Conservation (phyloP, 2,888 invertebrate species). For the Tetheella fluctuosa region DNA sequence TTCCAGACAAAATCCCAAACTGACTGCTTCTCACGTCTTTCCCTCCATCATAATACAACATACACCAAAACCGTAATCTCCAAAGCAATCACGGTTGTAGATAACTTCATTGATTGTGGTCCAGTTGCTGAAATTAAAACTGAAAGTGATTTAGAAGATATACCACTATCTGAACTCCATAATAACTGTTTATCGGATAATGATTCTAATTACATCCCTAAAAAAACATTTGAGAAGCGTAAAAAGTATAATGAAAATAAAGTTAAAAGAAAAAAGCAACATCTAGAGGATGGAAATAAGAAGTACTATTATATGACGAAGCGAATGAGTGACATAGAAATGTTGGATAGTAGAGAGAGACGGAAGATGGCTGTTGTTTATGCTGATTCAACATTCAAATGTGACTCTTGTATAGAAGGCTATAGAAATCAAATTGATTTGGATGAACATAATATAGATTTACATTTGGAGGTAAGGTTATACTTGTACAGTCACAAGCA, state of each 20-base stretch:
- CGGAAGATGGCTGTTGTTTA: slow-evolving; percentile 32
- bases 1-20: slow-evolving; percentile 41
- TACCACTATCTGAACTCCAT: slow-evolving; percentile 51
- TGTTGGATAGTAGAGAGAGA: slow-evolving; percentile 33
- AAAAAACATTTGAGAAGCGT: slow-evolving; percentile 20
- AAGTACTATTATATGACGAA: slow-evolving; percentile 35
- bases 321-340: slow-evolving; percentile 38
- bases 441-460: slow-evolving; percentile 40
- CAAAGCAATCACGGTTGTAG: slow-evolving; percentile 13
- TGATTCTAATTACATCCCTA: slow-evolving; percentile 10
- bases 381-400: slow-evolving; percentile 43
- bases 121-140: slow-evolving; percentile 32
- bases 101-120: slow-evolving; percentile 60
- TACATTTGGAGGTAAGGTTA: slow-evolving; percentile 53
- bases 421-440: slow-evolving; percentile 43
- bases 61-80: slow-evolving; percentile 16
- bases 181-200: slow-evolving; percentile 23
- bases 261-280: slow-evolving; percentile 24
- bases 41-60: slow-evolving; percentile 28
- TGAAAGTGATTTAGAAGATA: slow-evolving; percentile 50
- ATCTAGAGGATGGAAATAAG: slow-evolving; percentile 25
- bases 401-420: slow-evolving; percentile 51
- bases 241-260: slow-evolving; percentile 22
- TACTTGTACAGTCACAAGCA: too few species aligned
- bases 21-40: slow-evolving; percentile 40